These are phyloP conservation scores for Pseudopleuronectes americanus DNA, from an alignment of 2,797 vertebrate genomes.

Conservation along the genomic window DNA sequence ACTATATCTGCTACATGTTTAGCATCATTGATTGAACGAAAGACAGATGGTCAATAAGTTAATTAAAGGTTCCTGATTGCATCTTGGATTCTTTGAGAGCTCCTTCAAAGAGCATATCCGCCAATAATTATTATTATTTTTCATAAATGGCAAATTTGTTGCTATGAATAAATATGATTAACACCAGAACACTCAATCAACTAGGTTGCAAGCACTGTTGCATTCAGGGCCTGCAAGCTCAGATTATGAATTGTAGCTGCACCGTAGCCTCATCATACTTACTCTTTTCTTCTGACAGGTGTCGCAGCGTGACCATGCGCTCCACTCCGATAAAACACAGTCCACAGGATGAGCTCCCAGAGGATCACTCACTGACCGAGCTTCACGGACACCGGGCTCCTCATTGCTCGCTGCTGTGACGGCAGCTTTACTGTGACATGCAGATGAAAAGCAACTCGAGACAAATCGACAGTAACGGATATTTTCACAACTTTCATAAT, in stretches of 20 bases:
- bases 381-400: conserved; percentile 46
- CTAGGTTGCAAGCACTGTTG: background rate
- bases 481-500: no score
- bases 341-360: conserved; percentile 78
- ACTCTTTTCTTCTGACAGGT: conserved; percentile 91
- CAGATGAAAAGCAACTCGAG: conserved; percentile 16
- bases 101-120: no score
- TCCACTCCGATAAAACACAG: conserved; percentile 89
- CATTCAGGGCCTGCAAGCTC: background rate
- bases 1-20: no score
- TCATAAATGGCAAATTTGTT: background rate
- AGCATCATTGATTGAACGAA: no score
- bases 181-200: background rate
- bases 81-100: no score
- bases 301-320: conserved; percentile 91
- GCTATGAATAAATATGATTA: background rate
- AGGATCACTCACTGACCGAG: conserved; percentile 51
- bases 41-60: no score
- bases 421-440: conserved; percentile 46
- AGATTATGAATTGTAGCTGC: background rate
- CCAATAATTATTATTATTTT: background rate
- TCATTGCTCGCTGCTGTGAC: conserved; percentile 39
- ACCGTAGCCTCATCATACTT: conserved; percentile 16
- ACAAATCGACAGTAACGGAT: background rate
- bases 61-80: no score